Evolutionary conservation across 2,797 vertebrate species (phyloP).

Genomic region (Scyliorhinus canicula): DNA sequence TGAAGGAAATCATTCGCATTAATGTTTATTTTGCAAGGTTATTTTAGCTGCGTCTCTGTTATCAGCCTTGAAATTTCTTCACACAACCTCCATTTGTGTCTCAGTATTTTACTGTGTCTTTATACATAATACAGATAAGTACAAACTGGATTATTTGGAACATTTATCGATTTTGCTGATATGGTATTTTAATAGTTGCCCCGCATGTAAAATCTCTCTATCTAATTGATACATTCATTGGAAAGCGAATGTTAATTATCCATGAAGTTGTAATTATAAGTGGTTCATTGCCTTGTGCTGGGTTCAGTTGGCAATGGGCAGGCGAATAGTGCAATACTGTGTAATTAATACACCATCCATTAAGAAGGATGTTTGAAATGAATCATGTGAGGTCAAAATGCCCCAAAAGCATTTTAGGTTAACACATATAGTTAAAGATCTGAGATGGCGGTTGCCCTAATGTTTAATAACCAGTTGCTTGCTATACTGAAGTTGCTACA

Average conservation of each 20-base stretch:
- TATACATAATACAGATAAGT: neutral
- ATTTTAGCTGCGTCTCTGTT: neutral
- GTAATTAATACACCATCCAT: neutral
- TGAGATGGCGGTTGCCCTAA: neutral
- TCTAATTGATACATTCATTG: neutral
- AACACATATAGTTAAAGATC: neutral
- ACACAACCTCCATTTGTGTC: neutral
- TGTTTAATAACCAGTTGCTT: neutral
- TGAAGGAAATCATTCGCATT: neutral
- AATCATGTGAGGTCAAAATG: neutral
- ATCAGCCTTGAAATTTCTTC: neutral
- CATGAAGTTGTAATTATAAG: neutral
- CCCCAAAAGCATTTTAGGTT: neutral
- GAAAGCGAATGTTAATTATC: neutral
- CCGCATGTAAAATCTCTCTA: neutral
- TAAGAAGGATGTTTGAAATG: neutral
- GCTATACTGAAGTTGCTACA: neutral
- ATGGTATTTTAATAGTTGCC: neutral
- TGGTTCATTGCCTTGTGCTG: neutral
- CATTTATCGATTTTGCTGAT: neutral
- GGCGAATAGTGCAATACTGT: neutral
- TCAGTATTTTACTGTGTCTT: neutral
- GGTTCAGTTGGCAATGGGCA: neutral
- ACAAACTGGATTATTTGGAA: too few species aligned
- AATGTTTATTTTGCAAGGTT: neutral